A percentile compares a stretch with the other conserved stretches of the same genome.
Evolutionary conservation across 2,113 vertebrate species (phyloP).

Genomic region (Cyprinus carpio): DNA sequence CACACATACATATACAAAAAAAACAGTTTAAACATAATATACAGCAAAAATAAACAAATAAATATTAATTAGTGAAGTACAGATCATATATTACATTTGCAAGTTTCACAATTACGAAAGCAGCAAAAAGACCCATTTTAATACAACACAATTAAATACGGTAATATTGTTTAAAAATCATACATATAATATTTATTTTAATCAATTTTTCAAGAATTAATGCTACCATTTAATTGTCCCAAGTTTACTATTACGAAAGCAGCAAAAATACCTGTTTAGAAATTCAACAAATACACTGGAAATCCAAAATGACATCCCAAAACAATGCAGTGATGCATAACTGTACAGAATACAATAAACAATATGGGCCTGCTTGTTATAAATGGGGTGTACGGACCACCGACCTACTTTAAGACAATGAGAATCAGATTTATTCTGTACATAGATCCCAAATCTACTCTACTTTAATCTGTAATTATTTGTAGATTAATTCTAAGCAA

Average conservation of each 20-base stretch:
- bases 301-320: slow-evolving; percentile 13
- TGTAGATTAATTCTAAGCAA: slow-evolving; percentile 6
- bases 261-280: background rate
- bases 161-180: background rate
- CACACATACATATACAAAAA: background rate
- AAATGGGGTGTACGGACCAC: background rate
- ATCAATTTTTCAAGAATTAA: background rate
- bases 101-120: background rate
- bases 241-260: background rate
- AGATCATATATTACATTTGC: background rate
- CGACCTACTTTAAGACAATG: slow-evolving; percentile 11
- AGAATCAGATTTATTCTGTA: slow-evolving; percentile 13
- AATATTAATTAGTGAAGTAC: background rate
- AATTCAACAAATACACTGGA: background rate
- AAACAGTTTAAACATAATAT: background rate
- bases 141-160: background rate
- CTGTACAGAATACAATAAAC: slow-evolving; percentile 21
- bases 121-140: background rate
- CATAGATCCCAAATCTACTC: background rate
- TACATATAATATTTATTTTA: background rate
- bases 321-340: slow-evolving; percentile 8
- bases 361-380: background rate
- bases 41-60: background rate
- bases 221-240: background rate
- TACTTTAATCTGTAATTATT: slow-evolving; percentile 16